Evolutionary conservation across 2,797 vertebrate genomes (phyloP).

Genomic region (Garrulus glandarius): DNA sequence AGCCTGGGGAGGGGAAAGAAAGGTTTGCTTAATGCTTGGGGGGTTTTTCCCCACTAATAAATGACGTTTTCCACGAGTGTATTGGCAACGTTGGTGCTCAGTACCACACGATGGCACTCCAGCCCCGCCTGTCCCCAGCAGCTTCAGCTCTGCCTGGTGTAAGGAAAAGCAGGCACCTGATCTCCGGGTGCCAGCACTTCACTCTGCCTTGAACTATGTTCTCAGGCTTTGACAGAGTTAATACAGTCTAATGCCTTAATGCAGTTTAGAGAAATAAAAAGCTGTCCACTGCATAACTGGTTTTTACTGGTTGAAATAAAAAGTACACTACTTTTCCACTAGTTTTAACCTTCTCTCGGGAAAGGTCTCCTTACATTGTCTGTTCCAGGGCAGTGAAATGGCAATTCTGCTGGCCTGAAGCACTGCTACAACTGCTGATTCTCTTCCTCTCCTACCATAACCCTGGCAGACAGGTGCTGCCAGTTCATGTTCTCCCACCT

Average conservation of each 20-base stretch:
- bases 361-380: not conserved
- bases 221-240: not conserved
- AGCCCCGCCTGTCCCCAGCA: not conserved
- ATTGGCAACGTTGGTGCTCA: not conserved
- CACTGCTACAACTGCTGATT: not conserved
- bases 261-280: not conserved
- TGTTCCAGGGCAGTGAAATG: not conserved
- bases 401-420: not conserved
- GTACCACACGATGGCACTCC: conserved; percentile 65
- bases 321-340: not conserved
- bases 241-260: not conserved
- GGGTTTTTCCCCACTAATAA: not conserved
- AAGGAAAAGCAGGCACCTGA: not conserved
- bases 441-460: too few species aligned
- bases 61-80: rapidly evolving
- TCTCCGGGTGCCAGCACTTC: rapidly evolving
- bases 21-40: not conserved
- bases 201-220: rapidly evolving
- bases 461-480: not conserved
- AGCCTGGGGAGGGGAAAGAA: not conserved
- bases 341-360: not conserved
- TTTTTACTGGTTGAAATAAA: not conserved
- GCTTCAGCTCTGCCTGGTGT: not conserved
- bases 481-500: not conserved
- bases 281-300: rapidly evolving